Base-by-base conservation (phyloP, 2,113 vertebrate genomes). In the Geothlypis trichas region DNA sequence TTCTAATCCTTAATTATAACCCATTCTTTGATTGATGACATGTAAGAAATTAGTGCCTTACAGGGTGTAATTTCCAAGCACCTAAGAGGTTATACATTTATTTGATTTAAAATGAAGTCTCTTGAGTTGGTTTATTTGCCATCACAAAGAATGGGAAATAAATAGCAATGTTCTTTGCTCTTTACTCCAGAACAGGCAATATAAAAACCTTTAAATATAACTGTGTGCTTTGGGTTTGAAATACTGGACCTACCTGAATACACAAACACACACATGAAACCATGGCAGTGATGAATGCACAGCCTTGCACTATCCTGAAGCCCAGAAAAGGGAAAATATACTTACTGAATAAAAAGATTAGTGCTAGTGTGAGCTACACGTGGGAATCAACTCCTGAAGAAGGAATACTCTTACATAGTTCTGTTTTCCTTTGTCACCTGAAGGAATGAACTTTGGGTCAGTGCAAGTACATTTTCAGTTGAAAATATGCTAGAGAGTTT, bases 191-290 rank as follows among this genome's bases (percentile, higher is more conserved):
- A 84, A 65, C 11, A 95, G 66, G 73, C 87, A 94, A 93, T 73
- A 96, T 81, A 95, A 87, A 69, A 66, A 49, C 89, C 84, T 95
- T 94, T 90, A 94, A 94, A 93, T 89, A 84, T 78, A 92, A 91
- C 47, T 77, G 23, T 66, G 67, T 77, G 39, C 82, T 52, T 58
- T 68, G 90, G 62, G 72, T 94, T 89, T 93, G 54, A 96, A 96
- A 93, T 87, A 81, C 42, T 84, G 59, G 84, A 37, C 39, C 42
- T 82, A 33, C 63, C 11, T 57, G 42, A 85, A 87, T 93, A 90
- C 58, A 89, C 77, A 57, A 57, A 57, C 54, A 57, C 5, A 95
- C 59, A 47, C 19, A 7, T 54, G 95, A 91, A 93, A 86, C 92
- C 78, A 81, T 96, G 93, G 96, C 75, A 97, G 96, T 95, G 65